Conservation (phyloP, 2,797 vertebrate species). For the Heliangelus exortis region DNA sequence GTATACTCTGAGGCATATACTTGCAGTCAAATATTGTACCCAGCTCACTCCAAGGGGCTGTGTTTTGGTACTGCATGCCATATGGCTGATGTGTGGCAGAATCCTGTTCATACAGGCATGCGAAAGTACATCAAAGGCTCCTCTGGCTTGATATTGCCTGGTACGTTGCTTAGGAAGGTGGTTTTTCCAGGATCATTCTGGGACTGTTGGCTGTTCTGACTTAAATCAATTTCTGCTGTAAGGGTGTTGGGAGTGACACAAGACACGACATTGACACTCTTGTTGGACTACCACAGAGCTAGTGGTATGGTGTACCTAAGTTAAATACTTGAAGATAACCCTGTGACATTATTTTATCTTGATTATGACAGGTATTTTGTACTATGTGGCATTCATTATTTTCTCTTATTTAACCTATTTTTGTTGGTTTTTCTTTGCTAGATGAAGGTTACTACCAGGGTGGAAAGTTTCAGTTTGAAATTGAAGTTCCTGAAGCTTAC, state of each 20-base stretch:
- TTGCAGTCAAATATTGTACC: too few species aligned
- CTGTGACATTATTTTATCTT: neutral
- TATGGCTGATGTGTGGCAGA: rapidly evolving
- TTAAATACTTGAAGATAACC: neutral
- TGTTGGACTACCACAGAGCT: neutral
- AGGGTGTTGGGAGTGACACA: neutral
- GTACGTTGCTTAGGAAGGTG: neutral
- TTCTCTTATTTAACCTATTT: slow-evolving; percentile 24
- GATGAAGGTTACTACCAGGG: slow-evolving; percentile 99
- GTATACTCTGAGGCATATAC: neutral
- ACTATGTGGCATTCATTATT: neutral
- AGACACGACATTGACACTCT: rapidly evolving
- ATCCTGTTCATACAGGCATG: neutral
- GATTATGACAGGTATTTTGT: neutral
- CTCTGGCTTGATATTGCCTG: neutral
- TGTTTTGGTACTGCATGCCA: neutral
- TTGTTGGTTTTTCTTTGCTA: slow-evolving; percentile 71
- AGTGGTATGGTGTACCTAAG: neutral
- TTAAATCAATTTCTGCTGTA: neutral
- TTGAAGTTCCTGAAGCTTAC: slow-evolving; percentile 96
- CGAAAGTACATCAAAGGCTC: neutral
- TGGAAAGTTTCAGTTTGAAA: slow-evolving; percentile 91
- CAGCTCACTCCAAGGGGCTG: rapidly evolving
- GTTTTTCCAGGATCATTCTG: neutral
- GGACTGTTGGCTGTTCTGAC: neutral